Percentiles rank a stretch among this genome's conserved stretches.
These are phyloP conservation scores for Zosterops borbonicus DNA, from an alignment of 2,113 vertebrate genomes.

Conservation along the genomic window DNA sequence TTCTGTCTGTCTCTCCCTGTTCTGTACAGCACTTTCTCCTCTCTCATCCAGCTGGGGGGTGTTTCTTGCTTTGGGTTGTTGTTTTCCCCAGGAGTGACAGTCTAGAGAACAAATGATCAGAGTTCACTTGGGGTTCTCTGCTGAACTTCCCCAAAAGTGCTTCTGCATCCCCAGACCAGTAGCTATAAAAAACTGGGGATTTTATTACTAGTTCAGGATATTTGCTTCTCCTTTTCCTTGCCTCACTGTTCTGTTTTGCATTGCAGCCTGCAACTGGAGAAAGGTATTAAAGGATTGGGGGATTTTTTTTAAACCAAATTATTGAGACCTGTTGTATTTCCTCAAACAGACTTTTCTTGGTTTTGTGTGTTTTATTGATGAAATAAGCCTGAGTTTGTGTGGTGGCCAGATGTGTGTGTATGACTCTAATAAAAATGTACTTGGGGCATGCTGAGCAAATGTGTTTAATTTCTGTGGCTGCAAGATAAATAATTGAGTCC, in stretches of 20 bases:
- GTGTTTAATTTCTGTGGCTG: background rate
- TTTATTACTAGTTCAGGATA: background rate
- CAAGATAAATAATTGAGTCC: background rate
- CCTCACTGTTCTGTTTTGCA: constrained; percentile 30
- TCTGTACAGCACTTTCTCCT: background rate
- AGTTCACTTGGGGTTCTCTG: background rate
- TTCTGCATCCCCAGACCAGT: background rate
- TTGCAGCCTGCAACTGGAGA: constrained; percentile 50
- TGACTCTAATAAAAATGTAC: background rate
- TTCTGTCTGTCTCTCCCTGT: background rate
- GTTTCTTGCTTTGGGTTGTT: background rate
- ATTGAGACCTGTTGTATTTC: background rate
- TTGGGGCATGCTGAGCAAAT: background rate
- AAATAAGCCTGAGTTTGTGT: background rate
- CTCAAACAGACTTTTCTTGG: background rate
- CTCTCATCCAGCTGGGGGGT: background rate
- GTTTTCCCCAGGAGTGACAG: background rate
- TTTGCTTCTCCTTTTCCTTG: constrained; percentile 14
- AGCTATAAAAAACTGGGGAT: background rate
- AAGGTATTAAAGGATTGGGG: constrained; percentile 24
- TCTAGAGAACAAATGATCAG: background rate
- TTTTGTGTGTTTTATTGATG: background rate
- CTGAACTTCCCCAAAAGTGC: background rate
- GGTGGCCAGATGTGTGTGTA: background rate
- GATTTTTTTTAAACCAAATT: background rate